Evolutionary conservation across 2,888 invertebrate species (phyloP).

Genomic region (Tinea trinotella): DNA sequence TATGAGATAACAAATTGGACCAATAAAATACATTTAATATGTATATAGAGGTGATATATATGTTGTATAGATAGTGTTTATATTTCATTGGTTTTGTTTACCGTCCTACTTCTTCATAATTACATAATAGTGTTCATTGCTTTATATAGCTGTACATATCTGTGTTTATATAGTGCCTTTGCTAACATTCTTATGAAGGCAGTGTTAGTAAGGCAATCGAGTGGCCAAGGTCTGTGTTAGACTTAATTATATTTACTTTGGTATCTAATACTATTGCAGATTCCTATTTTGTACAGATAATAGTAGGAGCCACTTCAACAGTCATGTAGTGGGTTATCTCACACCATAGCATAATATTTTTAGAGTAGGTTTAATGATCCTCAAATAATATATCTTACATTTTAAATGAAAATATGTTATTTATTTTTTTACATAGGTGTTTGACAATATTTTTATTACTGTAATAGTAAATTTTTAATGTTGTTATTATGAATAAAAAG

Average conservation of each 20-base stretch:
- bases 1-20: conserved; percentile 49
- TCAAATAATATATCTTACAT: not conserved
- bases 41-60: not conserved
- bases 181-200: too few species aligned
- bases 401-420: too few species aligned
- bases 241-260: conserved; percentile 10
- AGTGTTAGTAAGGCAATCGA: not conserved
- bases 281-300: conserved; percentile 65
- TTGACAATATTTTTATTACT: conserved; percentile 11
- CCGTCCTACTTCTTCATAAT: not conserved
- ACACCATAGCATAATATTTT: not conserved
- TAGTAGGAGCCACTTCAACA: not conserved
- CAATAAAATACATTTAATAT: conserved; percentile 27
- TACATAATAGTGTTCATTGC: not conserved
- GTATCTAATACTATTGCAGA: conserved; percentile 53
- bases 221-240: not conserved
- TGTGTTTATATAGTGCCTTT: not conserved
- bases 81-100: not conserved
- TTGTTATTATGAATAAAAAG: conserved; percentile 1
- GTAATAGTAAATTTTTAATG: conserved; percentile 6
- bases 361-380: not conserved
- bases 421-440: not conserved
- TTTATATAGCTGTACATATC: not conserved
- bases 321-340: not conserved
- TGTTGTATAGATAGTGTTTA: not conserved